Conservation (phyloP, 2,888 invertebrate species). For the Hypolimnas misippus region DNA sequence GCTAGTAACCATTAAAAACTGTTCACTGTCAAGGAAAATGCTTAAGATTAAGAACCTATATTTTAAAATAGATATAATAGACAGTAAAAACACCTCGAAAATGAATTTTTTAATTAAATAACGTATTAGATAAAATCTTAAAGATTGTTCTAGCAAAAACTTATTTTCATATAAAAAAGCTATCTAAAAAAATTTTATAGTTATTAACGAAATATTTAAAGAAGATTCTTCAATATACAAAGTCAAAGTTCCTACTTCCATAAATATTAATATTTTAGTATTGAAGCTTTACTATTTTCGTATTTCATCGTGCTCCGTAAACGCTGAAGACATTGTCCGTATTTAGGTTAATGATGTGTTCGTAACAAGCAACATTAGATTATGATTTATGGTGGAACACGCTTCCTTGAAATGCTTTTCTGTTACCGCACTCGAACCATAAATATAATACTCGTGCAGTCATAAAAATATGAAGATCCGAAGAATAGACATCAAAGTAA, state of each 20-base stretch:
- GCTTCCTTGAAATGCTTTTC: slow-evolving; percentile 22
- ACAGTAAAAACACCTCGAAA: too few species aligned
- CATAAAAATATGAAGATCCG: not conserved
- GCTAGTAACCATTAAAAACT: too few species aligned
- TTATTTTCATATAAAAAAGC: too few species aligned
- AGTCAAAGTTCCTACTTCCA: not conserved
- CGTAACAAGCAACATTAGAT: slow-evolving; percentile 20
- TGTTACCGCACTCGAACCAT: not conserved
- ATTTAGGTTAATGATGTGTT: slow-evolving; percentile 38
- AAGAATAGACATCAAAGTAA: not conserved
- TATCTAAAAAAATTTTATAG: too few species aligned
- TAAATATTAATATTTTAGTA: slow-evolving; percentile 21
- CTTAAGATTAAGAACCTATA: too few species aligned
- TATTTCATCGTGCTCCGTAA: slow-evolving; percentile 14
- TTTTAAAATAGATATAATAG: too few species aligned
- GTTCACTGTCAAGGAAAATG: too few species aligned
- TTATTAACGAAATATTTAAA: too few species aligned
- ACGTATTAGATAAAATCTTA: too few species aligned
- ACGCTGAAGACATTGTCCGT: slow-evolving; percentile 8
- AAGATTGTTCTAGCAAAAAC: too few species aligned
- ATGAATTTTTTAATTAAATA: too few species aligned
- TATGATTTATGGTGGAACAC: slow-evolving; percentile 20
- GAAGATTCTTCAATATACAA: not conserved
- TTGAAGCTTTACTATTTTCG: not conserved
- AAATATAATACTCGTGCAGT: not conserved